Percentiles rank a stretch among this genome's conserved stretches.
These are phyloP conservation scores for Orchesella cincta DNA, from an alignment of 1,140 invertebrate species.

Conservation along the genomic window DNA sequence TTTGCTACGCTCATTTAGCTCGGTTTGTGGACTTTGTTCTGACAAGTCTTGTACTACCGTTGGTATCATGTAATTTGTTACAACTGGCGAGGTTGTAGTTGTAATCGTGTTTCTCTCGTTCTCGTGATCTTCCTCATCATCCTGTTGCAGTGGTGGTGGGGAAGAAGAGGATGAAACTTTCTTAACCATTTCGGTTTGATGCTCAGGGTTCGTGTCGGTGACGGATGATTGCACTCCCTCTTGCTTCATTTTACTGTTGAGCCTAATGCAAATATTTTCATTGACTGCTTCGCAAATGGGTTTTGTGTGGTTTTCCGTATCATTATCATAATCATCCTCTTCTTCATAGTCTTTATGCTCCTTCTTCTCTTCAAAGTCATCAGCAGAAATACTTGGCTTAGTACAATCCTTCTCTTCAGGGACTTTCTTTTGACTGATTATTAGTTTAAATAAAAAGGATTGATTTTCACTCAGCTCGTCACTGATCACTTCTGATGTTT, in stretches of 20 bases:
- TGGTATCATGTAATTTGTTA: not conserved
- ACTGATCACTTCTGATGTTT: not conserved
- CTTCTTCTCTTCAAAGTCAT: not conserved
- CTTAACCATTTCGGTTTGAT: not conserved
- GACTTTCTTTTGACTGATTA: not conserved
- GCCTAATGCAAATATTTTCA: not conserved
- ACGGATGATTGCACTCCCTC: slow-evolving; percentile 1
- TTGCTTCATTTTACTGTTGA: not conserved
- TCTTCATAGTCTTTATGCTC: not conserved
- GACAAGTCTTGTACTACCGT: slow-evolving; percentile 6
- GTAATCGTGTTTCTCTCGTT: not conserved
- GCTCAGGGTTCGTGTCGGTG: not conserved
- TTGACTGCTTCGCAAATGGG: not conserved
- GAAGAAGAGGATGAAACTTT: not conserved
- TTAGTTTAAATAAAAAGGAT: slow-evolving; percentile 31
- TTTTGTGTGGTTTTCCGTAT: not conserved
- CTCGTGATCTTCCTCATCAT: not conserved
- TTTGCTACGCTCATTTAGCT: not conserved
- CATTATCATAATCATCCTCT: not conserved
- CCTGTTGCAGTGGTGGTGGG: not conserved
- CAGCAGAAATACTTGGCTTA: too few species aligned
- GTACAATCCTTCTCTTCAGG: not conserved
- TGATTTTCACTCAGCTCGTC: slow-evolving; percentile 20
- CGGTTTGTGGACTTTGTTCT: not conserved
- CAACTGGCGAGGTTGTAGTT: not conserved